Evolutionary conservation across 2,888 invertebrate species (phyloP), one percentile per base, ranked within the genome.

Genomic region (Electrophaes corylata): DNA sequence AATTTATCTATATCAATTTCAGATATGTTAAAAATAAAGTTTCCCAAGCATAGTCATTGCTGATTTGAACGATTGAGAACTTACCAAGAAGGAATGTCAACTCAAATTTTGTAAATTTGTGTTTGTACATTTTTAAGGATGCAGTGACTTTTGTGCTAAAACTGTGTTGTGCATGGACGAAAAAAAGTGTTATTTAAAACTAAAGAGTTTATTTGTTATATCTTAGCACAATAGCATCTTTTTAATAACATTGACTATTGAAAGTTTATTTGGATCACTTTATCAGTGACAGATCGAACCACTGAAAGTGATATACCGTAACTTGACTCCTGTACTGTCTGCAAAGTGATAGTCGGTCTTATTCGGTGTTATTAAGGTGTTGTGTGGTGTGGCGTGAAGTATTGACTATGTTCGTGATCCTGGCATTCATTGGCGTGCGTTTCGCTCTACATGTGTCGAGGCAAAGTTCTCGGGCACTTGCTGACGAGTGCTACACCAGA

Each of bases 401-500:
- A 45, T 49, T 66, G 72, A 86, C 79, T 81, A 90, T 91, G 91
- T 83, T 91, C 70, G 90, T 90, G 81, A 88, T 91, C 63, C 73
- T 91, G 54, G 91, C 90, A 14, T 91, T 89, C 61, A 88, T 89
- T 60, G 91, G 91, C 26, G 90, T 91, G 16, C 78, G 91, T 50
- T 91, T 90, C 65, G 88, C 84, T 48, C 79, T 91, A 57, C 84
- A 91, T 83, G 87, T 91, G 81, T 91, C 91, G 64, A 72, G 88
- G 75, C 91, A 91, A 70, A 91, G 86, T 69, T 85, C 81, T 31
- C 73, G 88, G 35, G 88, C 89, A 35, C 81, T 91, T 67, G 91
- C 91, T 26, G 83, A 91, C 69, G 91, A 91, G 79, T 91, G 91
- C 74, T 91, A 91, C 75, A 91, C 90, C 59, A 82, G 91, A 80